A percentile compares a stretch with the other conserved stretches of the same genome.
Evolutionary conservation across 2,797 vertebrate species (phyloP).

Genomic region (Acanthurus tractus): DNA sequence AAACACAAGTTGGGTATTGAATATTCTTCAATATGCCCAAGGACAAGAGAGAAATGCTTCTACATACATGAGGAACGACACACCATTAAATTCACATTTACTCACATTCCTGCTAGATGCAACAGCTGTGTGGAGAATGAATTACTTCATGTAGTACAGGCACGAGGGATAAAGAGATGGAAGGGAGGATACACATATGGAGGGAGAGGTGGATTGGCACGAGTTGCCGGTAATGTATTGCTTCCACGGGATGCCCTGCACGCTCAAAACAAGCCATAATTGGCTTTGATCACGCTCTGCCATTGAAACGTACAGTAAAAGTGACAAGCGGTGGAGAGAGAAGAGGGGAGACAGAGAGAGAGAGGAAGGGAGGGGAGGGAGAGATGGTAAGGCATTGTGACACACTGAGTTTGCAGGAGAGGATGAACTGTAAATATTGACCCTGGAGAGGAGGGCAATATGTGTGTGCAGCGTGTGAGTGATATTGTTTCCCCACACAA

Average conservation of each 20-base stretch:
- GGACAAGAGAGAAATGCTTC: constrained; percentile 32
- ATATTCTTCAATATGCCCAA: constrained; percentile 13
- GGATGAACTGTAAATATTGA: constrained; percentile 82
- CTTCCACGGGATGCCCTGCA: constrained; percentile 71
- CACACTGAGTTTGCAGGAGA: constrained; percentile 68
- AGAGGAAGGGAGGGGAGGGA: not conserved
- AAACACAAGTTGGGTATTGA: constrained; percentile 14
- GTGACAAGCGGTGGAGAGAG: constrained; percentile 65
- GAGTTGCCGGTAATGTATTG: constrained; percentile 63
- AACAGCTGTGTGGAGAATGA: constrained; percentile 63
- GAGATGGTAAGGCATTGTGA: constrained; percentile 65
- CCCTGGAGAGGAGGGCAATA: constrained; percentile 60
- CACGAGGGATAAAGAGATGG: constrained; percentile 29
- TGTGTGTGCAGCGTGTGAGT: constrained; percentile 26
- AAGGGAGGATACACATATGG: constrained; percentile 53
- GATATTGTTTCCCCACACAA: constrained; percentile 40
- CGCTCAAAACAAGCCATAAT: constrained; percentile 72
- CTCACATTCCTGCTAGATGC: constrained; percentile 47
- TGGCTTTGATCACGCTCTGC: constrained; percentile 74
- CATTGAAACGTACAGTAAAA: constrained; percentile 68
- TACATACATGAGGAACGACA: constrained; percentile 32
- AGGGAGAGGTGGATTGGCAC: constrained; percentile 53
- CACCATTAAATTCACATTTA: constrained; percentile 61
- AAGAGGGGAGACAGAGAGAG: not conserved
- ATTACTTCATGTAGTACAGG: constrained; percentile 55